Evolutionary conservation across 2,797 vertebrate genomes (phyloP).

Genomic region (Varecia variegata): DNA sequence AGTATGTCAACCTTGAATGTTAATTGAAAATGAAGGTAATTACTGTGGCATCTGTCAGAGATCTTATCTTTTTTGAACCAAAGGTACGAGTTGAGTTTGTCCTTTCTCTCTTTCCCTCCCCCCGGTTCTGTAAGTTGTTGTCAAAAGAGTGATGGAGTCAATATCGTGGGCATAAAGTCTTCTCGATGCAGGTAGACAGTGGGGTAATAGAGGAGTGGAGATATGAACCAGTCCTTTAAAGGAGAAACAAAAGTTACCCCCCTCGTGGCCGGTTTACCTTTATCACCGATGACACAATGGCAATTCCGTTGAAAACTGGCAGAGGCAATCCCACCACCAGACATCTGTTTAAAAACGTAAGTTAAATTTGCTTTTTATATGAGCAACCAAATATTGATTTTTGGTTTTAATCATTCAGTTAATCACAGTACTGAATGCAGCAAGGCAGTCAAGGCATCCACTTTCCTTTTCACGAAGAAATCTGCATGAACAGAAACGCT

Average conservation of each 20-base stretch:
- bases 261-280: background rate
- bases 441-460: background rate
- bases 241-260: background rate
- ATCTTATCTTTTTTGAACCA: background rate
- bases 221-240: background rate
- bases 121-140: background rate
- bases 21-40: constrained; percentile 7
- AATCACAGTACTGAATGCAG: background rate
- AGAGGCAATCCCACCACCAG: background rate
- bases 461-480: background rate
- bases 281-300: background rate
- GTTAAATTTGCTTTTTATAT: background rate
- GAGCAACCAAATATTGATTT: background rate
- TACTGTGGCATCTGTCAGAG: background rate
- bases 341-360: constrained; percentile 36
- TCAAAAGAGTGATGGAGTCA: background rate
- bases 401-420: constrained; percentile 18
- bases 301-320: background rate
- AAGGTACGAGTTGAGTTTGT: background rate
- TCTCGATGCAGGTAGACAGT: background rate
- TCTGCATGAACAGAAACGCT: constrained; percentile 16
- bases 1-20: background rate
- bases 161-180: background rate
- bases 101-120: background rate
- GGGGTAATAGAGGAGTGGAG: background rate